A percentile compares a stretch with the other conserved stretches of the same genome.
Conservation (phyloP, 1,140 invertebrate genomes). For the Globodera ellingtonae region DNA sequence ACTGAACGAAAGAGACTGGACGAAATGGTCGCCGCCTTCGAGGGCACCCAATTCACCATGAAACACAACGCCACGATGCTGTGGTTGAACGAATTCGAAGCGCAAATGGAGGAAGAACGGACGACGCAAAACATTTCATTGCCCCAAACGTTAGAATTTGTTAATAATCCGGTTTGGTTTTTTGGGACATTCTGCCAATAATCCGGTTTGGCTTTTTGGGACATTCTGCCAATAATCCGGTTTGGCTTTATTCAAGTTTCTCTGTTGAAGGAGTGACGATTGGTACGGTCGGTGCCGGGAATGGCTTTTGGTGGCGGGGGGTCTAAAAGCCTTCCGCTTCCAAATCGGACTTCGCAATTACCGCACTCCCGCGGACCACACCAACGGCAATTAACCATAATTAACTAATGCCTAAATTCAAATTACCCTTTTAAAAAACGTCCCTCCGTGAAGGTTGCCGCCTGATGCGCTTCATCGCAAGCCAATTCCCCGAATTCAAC, state of each 20-base stretch:
- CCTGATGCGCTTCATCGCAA: conserved; percentile 59
- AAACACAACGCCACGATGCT: conserved; percentile 62
- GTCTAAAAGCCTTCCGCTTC: conserved; percentile 61
- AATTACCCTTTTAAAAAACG: background rate
- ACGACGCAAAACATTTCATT: conserved; percentile 41
- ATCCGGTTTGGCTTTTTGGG: background rate
- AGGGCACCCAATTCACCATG: conserved; percentile 62
- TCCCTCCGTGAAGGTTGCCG: conserved; percentile 40
- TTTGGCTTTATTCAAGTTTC: no score
- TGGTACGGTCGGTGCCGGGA: conserved; percentile 59
- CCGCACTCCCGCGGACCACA: conserved; percentile 62
- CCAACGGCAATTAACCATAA: conserved; percentile 33
- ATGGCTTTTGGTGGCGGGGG: conserved; percentile 63
- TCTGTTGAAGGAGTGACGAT: conserved; percentile 51
- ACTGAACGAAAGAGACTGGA: conserved; percentile 39
- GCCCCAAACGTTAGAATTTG: conserved; percentile 46
- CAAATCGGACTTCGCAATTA: conserved; percentile 63
- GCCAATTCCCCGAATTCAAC: conserved; percentile 56
- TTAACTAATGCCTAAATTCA: background rate
- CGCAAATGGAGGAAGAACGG: conserved; percentile 50
- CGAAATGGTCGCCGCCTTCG: conserved; percentile 56
- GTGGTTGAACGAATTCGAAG: conserved; percentile 62
- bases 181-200: background rate
- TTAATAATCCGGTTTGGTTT: background rate
- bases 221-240: background rate